Evolutionary conservation across 2,888 invertebrate genomes (phyloP), one percentile per base, ranked within the genome.

Genomic region (Carabus problematicus): DNA sequence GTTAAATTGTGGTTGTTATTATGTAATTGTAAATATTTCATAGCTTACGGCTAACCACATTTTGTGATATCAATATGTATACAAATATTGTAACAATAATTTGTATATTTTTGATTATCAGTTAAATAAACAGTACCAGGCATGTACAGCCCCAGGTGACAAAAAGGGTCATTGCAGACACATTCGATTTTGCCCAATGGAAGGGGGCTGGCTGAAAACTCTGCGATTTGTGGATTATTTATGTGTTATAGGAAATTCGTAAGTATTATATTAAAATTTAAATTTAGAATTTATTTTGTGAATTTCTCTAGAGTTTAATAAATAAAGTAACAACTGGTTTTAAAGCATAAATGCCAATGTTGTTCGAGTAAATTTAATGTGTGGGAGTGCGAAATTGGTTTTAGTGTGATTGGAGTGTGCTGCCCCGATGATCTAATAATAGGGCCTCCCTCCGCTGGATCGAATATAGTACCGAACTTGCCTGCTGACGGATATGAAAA

Each of bases 321-420:
- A 29, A 29, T 29, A 29, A 29, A 29, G 29, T 29, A 29, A 29
- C 29, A 29, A 29, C 29, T 29, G 29, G 6, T 29, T 29, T 29
- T 29, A 29, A 29, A 29, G 29, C 29, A 29, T n/a, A 29, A 29
- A 29, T 29, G 6, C 29, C 29, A 29, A 29, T 29, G 29, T 29
- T 29, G 29, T 29, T 29, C 29, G 3, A 6, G 29, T 29, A 29
- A 29, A 29, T 29, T 52, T n/a, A 61, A 61, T 45, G 45, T 40
- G 54, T 14, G 49, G 40, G 63, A 63, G 54, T 54, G 39, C 29
- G 6, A 39, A 63, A 52, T 40, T 39, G 40, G 16, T 49, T 73
- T 73, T 19, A 85, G 85, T 61, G 82, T 88, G 45, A 85, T 92
- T 64, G 93, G 93, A n/a, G 87, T 91, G 12, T 93, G 93, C 76